Percentiles rank a stretch among this genome's conserved stretches.
Conservation (phyloP, 1,140 invertebrate genomes). For the Rhyzopertha dominica region DNA sequence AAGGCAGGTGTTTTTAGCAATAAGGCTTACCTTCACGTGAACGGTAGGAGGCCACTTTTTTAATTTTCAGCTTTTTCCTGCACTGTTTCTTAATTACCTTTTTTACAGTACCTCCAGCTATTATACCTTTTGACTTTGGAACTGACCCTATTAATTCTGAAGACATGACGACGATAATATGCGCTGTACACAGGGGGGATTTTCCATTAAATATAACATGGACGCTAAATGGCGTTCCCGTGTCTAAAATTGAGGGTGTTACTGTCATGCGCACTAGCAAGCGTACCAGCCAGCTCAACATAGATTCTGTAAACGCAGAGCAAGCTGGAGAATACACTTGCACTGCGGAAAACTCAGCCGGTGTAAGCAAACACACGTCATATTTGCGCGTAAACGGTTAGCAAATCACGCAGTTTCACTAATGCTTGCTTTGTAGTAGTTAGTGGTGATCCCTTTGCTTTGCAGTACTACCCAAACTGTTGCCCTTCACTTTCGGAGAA, state of each 20-base stretch:
- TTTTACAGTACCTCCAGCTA: conserved; percentile 46
- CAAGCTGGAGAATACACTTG: conserved; percentile 63
- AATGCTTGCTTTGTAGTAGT: too few relatives aligned
- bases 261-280: conserved; percentile 53
- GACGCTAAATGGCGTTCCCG: conserved; percentile 54
- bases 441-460: too few relatives aligned
- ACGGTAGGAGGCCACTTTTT: conserved; percentile 44
- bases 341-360: conserved; percentile 58
- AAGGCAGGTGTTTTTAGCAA: conserved; percentile 57
- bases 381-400: conserved; percentile 59
- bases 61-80: background rate
- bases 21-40: conserved; percentile 54
- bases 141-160: conserved; percentile 49
- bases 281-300: conserved; percentile 57
- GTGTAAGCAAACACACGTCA: conserved; percentile 52
- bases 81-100: background rate
- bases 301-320: conserved; percentile 50
- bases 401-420: conserved; percentile 32
- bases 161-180: conserved; percentile 51
- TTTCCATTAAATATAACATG: conserved; percentile 58
- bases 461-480: conserved; percentile 53
- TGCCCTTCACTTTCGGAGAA: conserved; percentile 62
- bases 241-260: conserved; percentile 37
- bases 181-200: conserved; percentile 59
- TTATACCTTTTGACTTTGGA: conserved; percentile 49